Evolutionary conservation across 2,888 invertebrate genomes (phyloP), one percentile per base, ranked within the genome.

Genomic region (Agrotis segetum): DNA sequence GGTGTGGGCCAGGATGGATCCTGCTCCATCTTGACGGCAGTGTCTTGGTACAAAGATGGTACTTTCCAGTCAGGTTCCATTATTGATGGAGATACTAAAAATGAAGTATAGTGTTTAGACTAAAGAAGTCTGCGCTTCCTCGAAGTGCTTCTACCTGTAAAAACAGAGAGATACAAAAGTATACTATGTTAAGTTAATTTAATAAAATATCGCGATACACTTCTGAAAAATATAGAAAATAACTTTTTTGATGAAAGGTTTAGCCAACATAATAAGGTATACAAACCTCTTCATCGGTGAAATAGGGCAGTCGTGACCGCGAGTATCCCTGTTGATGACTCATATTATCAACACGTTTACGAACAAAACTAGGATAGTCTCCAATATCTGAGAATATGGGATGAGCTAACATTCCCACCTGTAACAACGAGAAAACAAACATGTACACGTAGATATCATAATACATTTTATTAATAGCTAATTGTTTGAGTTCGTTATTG

Each of bases 101-200:
- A 92, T 0, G 95, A 91, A 0, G 97, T 96, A 86, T 97, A 97
- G 82, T 97, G 84, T 97, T 97, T 29, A 97, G 82, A 0, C 97
- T 97, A 60, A 97, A 95, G 88, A 97, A 97, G 84, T 97, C 97
- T 1, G 96, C 93, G 66, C 96, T 94, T 6, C 95, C 95, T 56
- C 87, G 89, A 24, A 96, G 34, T 71, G 88, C 83, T 19, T 87
- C 84, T 77, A 87, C 92, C 97, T 96, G 83, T n/a, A 65, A 68
- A 40, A 40, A 6, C 34, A 34, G 34, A 34, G 34, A 7, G 34
- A 34, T 34, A 5, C 34, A 7, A 34, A 34, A 34, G 29, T 34
- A 34, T 34, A 34, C 7, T 34, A 34, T 34, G 34, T 34, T 34
- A 34, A 4, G 6, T 34, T 34, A 34, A 34, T 34, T 34, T 34